Percentiles rank a stretch among this genome's conserved stretches.
These are phyloP conservation scores for Spodoptera littoralis DNA, from an alignment of 2,888 invertebrate species.

Conservation along the genomic window DNA sequence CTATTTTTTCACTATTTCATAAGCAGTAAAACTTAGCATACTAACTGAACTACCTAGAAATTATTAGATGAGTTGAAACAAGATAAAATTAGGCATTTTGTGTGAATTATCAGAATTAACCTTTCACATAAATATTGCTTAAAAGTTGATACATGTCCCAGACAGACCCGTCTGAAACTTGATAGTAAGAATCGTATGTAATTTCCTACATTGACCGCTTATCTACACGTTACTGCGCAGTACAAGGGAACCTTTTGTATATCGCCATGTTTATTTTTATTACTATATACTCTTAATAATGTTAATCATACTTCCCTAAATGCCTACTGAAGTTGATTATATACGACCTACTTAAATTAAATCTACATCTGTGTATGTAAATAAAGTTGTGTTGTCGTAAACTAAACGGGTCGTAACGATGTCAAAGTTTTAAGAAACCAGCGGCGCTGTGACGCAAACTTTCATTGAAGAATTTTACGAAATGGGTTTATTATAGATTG, in stretches of 20 bases:
- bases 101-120: conserved; percentile 4
- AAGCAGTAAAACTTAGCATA: no score
- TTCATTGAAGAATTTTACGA: conserved; percentile 46
- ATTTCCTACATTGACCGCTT: conserved; percentile 79
- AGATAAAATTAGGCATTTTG: no score
- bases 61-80: no score
- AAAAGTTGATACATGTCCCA: conserved; percentile 23
- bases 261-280: conserved; percentile 45
- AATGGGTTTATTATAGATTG: conserved; percentile 31
- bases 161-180: conserved; percentile 45
- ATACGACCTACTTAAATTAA: conserved; percentile 38
- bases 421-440: conserved; percentile 19
- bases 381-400: conserved; percentile 15
- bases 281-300: conserved; percentile 38
- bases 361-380: conserved; percentile 30
- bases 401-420: conserved; percentile 23
- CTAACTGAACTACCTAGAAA: no score
- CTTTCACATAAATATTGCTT: conserved; percentile 33
- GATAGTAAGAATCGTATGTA: conserved; percentile 28
- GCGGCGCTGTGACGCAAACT: conserved; percentile 24
- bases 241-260: conserved; percentile 46
- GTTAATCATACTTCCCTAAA: conserved; percentile 31
- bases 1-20: no score
- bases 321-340: conserved; percentile 33
- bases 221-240: conserved; percentile 80